Percentiles rank a stretch among this genome's conserved stretches.
phyloP scores from a whole-genome alignment of 2,113 vertebrate genomes.

The Gadus chalcogrammus region DNA sequence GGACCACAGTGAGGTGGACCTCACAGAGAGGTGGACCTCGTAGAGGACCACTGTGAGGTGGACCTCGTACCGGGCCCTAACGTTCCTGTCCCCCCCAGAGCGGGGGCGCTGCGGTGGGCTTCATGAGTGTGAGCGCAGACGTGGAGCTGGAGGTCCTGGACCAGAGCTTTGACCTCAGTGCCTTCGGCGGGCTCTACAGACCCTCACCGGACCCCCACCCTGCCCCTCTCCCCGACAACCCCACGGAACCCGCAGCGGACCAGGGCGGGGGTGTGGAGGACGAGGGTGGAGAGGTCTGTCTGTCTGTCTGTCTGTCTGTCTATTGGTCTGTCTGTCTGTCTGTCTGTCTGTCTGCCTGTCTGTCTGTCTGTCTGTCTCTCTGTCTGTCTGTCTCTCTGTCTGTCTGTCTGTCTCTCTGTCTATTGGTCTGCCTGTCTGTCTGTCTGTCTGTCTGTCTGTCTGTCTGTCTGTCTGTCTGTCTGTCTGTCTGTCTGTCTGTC shows the following conservation, averaged over 20 bases:
- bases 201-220: constrained; percentile 9
- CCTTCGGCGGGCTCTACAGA: constrained; percentile 76
- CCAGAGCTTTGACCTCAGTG: constrained; percentile 76
- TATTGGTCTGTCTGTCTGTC: too few species aligned
- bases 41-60: too few species aligned
- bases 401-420: too few species aligned
- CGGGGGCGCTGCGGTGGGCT: constrained; percentile 74
- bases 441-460: too few species aligned
- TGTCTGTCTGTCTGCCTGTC: too few species aligned
- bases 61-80: not conserved
- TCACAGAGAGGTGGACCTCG: too few species aligned
- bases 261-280: not conserved
- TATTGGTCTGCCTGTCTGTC: too few species aligned
- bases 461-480: too few species aligned
- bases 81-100: constrained; percentile 60
- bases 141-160: constrained; percentile 74
- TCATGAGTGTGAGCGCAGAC: constrained; percentile 76
- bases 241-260: not conserved
- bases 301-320: not conserved
- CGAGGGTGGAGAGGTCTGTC: constrained; percentile 16
- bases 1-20: too few species aligned
- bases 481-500: too few species aligned
- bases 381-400: too few species aligned
- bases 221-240: not conserved
- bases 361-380: too few species aligned